Conservation (phyloP, 2,113 vertebrate species). For the Scolopax mira region DNA sequence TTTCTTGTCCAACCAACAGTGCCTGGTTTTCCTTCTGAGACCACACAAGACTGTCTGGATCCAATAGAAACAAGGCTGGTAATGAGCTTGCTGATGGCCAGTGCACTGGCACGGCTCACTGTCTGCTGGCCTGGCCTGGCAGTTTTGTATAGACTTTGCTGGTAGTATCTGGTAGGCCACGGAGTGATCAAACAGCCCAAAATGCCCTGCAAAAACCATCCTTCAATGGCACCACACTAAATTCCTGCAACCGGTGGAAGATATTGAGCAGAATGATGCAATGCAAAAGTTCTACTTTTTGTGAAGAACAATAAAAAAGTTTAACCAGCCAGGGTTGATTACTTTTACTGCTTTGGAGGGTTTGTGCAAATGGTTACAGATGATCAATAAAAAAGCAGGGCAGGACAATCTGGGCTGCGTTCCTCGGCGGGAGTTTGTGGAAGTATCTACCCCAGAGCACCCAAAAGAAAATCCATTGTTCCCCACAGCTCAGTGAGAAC, state of each 20-base stretch:
- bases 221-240: not conserved
- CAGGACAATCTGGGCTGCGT: not conserved
- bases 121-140: not conserved
- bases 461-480: not conserved
- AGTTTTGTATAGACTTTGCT: not conserved
- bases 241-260: not conserved
- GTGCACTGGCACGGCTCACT: not conserved
- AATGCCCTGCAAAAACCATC: not conserved
- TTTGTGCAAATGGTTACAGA: not conserved
- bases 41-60: not conserved
- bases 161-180: not conserved
- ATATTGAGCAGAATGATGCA: accelerated
- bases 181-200: not conserved
- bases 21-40: not conserved
- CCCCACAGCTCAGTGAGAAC: not conserved
- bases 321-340: not conserved
- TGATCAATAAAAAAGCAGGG: not conserved
- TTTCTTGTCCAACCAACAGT: not conserved
- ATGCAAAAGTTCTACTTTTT: not conserved
- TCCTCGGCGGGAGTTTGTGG: not conserved
- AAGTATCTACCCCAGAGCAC: not conserved
- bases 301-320: not conserved
- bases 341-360: not conserved
- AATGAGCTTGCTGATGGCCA: not conserved
- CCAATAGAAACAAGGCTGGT: not conserved